Conservation (phyloP, 2,888 invertebrate species). For the Melanostoma mellinum region DNA sequence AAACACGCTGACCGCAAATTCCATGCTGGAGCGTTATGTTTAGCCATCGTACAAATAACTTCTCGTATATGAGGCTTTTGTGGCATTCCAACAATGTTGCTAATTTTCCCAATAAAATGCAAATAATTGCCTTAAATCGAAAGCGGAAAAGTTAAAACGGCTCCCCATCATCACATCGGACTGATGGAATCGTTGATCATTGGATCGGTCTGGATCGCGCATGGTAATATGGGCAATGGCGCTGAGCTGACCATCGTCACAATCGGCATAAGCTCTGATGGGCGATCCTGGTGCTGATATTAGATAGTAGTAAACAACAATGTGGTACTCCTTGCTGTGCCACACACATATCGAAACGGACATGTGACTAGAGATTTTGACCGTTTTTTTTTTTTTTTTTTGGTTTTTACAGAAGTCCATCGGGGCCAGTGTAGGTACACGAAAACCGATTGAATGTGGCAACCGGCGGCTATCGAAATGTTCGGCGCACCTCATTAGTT, state of each 20-base stretch:
- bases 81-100: constrained; percentile 59
- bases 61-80: constrained; percentile 2
- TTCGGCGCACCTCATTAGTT: constrained; percentile 73
- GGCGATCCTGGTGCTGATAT: constrained; percentile 40
- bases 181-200: constrained; percentile 18
- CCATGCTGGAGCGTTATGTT: constrained; percentile 36
- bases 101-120: constrained; percentile 69
- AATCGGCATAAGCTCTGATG: constrained; percentile 51
- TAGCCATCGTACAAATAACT: constrained; percentile 35
- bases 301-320: constrained; percentile 59
- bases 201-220: constrained; percentile 14
- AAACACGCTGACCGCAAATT: constrained; percentile 35
- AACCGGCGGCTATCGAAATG: constrained; percentile 64
- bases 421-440: constrained; percentile 37
- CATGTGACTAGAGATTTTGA: constrained; percentile 70
- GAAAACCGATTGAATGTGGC: constrained; percentile 47
- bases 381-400: constrained; percentile 42
- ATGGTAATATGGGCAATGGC: neutral
- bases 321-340: constrained; percentile 57
- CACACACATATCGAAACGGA: constrained; percentile 61
- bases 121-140: constrained; percentile 71
- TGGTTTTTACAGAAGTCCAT: constrained; percentile 33
- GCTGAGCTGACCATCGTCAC: constrained; percentile 61
- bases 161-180: constrained; percentile 3
- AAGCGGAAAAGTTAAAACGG: constrained; percentile 69